phyloP scores from a whole-genome alignment of 2,888 invertebrate species.

The Ypsolopha sequella region DNA sequence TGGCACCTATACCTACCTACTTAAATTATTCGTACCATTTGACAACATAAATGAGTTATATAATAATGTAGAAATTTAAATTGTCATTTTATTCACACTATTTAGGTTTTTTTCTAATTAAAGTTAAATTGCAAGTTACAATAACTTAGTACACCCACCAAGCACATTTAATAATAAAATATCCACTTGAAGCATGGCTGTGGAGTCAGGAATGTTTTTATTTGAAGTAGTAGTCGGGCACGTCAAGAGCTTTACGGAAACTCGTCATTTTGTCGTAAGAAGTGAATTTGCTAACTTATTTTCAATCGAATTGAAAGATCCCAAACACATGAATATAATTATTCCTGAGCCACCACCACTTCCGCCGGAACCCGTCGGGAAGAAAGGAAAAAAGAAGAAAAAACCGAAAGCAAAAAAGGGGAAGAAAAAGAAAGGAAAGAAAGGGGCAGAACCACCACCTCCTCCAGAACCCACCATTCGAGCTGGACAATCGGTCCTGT shows the following conservation, averaged over 20 bases:
- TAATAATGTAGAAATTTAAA: no score
- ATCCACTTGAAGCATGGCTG: slow-evolving; percentile 30
- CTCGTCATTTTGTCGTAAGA: slow-evolving; percentile 39
- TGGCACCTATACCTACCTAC: no score
- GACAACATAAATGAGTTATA: no score
- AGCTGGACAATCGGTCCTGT: slow-evolving; percentile 55
- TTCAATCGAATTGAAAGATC: slow-evolving; percentile 54
- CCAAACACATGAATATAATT: slow-evolving; percentile 54
- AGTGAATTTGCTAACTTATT: slow-evolving; percentile 58
- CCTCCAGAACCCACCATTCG: slow-evolving; percentile 54
- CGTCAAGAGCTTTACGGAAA: slow-evolving; percentile 40
- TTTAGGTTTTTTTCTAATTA: not conserved
- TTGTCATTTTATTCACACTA: not conserved
- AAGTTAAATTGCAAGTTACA: not conserved
- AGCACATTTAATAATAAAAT: not conserved
- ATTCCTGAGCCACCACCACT: slow-evolving; percentile 55
- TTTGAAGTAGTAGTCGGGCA: slow-evolving; percentile 56
- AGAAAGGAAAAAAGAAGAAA: slow-evolving; percentile 26
- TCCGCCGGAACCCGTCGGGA: slow-evolving; percentile 46
- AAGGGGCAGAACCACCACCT: slow-evolving; percentile 16
- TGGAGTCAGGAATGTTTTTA: slow-evolving; percentile 49
- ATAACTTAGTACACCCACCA: not conserved
- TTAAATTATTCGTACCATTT: no score
- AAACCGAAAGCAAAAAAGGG: slow-evolving; percentile 30
- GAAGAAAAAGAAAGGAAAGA: slow-evolving; percentile 29